These are phyloP conservation scores for Cladopsammia gracilis DNA, from an alignment of 64 coral and sea anemone genomes.

Conservation along the genomic window DNA sequence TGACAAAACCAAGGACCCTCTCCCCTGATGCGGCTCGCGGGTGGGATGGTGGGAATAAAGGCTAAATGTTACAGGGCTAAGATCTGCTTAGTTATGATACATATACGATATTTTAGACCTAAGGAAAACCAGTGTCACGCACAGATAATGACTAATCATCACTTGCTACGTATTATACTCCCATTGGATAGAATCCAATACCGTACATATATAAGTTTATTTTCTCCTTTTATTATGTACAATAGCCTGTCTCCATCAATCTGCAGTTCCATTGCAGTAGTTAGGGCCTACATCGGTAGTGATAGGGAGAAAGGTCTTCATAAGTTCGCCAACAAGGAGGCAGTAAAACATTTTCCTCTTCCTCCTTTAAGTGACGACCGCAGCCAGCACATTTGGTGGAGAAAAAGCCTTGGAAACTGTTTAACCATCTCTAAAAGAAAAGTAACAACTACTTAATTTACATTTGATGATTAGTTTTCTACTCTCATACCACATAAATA, in stretches of 20 bases:
- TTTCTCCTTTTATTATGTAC: neutral
- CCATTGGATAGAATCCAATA: no score
- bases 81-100: no score
- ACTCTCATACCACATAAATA: no score
- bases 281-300: slow-evolving; percentile 74
- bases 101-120: no score
- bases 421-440: slow-evolving; percentile 84
- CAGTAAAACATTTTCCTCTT: slow-evolving; percentile 38
- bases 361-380: slow-evolving; percentile 80
- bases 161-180: no score
- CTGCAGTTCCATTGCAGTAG: neutral
- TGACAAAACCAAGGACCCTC: no score
- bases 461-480: neutral
- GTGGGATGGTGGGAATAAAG: no score
- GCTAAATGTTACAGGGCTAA: no score
- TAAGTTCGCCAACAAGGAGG: slow-evolving; percentile 85
- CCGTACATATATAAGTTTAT: neutral
- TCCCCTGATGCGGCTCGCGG: no score
- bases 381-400: slow-evolving; percentile 75
- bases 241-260: neutral
- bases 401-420: slow-evolving; percentile 87
- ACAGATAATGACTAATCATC: no score
- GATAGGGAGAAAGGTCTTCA: slow-evolving; percentile 69
- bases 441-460: neutral
- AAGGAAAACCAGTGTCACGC: no score